Evolutionary conservation across 1,140 invertebrate species (phyloP).

Genomic region (Scaptomyza pallida): DNA sequence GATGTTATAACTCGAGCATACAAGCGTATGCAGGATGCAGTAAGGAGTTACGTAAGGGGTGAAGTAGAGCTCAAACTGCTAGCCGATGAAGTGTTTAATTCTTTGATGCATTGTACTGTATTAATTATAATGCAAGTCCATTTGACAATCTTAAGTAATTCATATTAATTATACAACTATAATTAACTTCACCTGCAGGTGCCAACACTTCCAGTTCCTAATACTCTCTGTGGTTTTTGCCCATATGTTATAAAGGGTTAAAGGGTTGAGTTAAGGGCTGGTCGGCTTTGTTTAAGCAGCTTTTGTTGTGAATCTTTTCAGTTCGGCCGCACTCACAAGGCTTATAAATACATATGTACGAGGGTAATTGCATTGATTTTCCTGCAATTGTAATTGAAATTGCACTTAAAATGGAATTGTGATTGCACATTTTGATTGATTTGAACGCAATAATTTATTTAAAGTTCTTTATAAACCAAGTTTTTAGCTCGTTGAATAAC

Average conservation of each 20-base stretch:
- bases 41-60: too few relatives aligned
- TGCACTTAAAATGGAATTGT: neutral
- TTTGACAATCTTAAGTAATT: neutral
- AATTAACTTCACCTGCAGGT: too few relatives aligned
- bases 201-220: too few relatives aligned
- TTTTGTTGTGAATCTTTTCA: neutral
- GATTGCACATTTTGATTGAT: neutral
- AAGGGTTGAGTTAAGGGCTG: too few relatives aligned
- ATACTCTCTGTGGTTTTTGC: too few relatives aligned
- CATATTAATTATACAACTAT: too few relatives aligned
- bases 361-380: neutral
- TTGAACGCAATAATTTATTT: neutral
- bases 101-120: neutral
- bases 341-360: neutral
- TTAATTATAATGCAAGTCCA: neutral
- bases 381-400: neutral
- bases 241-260: too few relatives aligned
- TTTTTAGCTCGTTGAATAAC: too few relatives aligned
- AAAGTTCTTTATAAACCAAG: too few relatives aligned
- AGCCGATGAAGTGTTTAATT: neutral
- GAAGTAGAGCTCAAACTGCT: too few relatives aligned
- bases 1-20: too few relatives aligned
- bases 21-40: too few relatives aligned
- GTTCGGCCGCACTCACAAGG: neutral
- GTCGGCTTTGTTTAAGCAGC: neutral